Conservation (phyloP, 2,113 vertebrate genomes). For the Cebus imitator region DNA sequence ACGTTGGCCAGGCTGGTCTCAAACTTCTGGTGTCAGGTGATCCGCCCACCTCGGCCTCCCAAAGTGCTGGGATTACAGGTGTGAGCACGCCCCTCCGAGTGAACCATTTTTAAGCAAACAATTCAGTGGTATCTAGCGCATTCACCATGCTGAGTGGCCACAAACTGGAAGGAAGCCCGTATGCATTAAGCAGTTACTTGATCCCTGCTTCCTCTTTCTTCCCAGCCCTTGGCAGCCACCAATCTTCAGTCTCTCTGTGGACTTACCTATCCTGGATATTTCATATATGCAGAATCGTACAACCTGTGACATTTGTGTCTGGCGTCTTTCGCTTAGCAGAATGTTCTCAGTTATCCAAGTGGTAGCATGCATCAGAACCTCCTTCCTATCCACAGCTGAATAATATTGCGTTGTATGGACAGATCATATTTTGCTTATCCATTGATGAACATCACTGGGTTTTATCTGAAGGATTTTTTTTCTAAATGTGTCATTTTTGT, state of each 20-base stretch:
- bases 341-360: neutral
- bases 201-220: no score
- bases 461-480: neutral
- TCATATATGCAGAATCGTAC: neutral
- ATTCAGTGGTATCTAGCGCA: neutral
- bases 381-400: neutral
- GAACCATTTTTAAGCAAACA: neutral
- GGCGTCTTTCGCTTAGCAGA: neutral
- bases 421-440: neutral
- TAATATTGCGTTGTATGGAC: neutral
- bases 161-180: neutral
- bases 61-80: no score
- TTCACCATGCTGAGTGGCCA: rapidly evolving
- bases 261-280: neutral
- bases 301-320: neutral
- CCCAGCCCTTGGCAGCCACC: no score
- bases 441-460: no score
- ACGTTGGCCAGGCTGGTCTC: no score
- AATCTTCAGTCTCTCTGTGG: no score
- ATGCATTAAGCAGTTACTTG: neutral
- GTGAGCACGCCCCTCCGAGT: no score
- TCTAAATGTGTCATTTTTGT: neutral
- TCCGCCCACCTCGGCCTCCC: no score
- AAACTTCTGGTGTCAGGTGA: no score
- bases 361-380: neutral